Conservation (phyloP, 2,797 vertebrate species). For the Chromis chromis region DNA sequence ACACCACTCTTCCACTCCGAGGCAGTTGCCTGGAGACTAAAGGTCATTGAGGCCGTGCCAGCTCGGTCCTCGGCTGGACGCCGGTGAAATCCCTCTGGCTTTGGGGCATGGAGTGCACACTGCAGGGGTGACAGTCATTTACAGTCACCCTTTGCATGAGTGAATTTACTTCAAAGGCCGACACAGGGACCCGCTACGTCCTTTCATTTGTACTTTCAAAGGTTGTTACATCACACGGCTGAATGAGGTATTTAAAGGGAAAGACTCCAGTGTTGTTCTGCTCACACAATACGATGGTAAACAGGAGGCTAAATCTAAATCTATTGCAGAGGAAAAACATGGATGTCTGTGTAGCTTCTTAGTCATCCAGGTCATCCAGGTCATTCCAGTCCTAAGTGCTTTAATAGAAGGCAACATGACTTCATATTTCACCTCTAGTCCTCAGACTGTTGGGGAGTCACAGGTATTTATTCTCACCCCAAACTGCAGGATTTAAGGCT, state of each 20-base stretch:
- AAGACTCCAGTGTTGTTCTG: slow-evolving; percentile 24
- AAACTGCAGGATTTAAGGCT: too few species aligned
- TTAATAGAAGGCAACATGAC: too few species aligned
- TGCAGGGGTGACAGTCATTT: slow-evolving; percentile 77
- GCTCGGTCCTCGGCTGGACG: slow-evolving; percentile 63
- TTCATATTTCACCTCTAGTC: too few species aligned
- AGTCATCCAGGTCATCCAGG: too few species aligned
- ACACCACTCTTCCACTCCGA: slow-evolving; percentile 58
- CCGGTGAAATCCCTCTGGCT: slow-evolving; percentile 75
- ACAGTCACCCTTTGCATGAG: slow-evolving; percentile 80
- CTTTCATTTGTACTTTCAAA: slow-evolving; percentile 70
- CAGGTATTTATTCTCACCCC: too few species aligned
- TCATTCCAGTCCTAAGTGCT: too few species aligned
- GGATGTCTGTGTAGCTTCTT: too few species aligned
- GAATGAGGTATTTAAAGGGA: slow-evolving; percentile 59
- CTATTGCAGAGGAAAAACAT: neutral
- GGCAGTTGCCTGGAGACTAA: slow-evolving; percentile 78
- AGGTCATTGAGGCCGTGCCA: slow-evolving; percentile 79
- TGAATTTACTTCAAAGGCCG: slow-evolving; percentile 78
- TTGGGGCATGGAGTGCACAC: slow-evolving; percentile 65
- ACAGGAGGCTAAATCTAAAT: slow-evolving; percentile 19
- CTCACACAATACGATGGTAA: slow-evolving; percentile 13
- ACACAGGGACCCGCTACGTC: slow-evolving; percentile 52
- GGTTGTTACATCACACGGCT: slow-evolving; percentile 63
- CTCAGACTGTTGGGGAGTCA: too few species aligned